Evolutionary conservation across 2,797 vertebrate species (phyloP).

Genomic region (Leuciscus waleckii): DNA sequence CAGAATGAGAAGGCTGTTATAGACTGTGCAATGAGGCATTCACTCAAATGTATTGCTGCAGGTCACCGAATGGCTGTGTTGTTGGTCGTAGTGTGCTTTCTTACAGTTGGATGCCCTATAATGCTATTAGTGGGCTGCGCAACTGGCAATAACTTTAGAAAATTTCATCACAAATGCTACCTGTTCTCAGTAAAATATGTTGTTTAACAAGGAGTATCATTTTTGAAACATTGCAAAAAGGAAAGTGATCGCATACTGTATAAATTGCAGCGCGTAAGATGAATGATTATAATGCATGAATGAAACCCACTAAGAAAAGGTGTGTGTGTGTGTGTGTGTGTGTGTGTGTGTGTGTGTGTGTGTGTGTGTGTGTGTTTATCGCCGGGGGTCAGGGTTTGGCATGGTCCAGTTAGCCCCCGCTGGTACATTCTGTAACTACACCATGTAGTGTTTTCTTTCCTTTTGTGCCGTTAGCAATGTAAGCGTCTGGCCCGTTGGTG

Average conservation of each 20-base stretch:
- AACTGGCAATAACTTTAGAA: background rate
- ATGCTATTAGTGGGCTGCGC: background rate
- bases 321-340: background rate
- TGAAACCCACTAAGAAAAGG: background rate
- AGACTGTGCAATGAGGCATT: slow-evolving; percentile 12
- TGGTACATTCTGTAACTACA: slow-evolving; percentile 4
- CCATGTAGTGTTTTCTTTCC: background rate
- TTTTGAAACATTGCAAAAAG: background rate
- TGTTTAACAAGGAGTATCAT: background rate
- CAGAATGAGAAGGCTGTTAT: slow-evolving; percentile 23
- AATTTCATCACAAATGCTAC: background rate
- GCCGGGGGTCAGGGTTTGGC: background rate
- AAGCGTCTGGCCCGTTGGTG: slow-evolving; percentile 63
- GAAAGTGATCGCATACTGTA: background rate
- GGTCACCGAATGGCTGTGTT: background rate
- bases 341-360: background rate
- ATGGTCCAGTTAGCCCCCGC: background rate
- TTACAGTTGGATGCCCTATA: background rate
- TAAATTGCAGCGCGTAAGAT: background rate
- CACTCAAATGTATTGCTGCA: background rate
- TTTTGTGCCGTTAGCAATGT: slow-evolving; percentile 64
- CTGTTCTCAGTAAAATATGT: background rate
- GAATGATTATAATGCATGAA: background rate
- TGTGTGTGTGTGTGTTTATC: background rate
- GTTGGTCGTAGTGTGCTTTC: background rate